phyloP scores from a whole-genome alignment of 2,113 vertebrate genomes.

The Antennarius striatus region DNA sequence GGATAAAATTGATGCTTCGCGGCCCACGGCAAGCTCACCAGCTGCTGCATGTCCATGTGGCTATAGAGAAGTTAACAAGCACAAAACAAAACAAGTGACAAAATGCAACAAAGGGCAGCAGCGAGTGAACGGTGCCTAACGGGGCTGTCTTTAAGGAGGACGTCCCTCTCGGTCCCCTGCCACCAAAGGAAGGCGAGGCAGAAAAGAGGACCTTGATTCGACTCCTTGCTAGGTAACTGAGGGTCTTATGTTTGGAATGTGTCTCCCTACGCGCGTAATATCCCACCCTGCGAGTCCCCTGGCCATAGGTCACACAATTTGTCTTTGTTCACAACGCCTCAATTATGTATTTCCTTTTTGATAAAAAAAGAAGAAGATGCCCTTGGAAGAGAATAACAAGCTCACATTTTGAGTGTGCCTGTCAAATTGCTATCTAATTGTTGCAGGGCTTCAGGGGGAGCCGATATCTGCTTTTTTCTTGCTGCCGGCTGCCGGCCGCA shows the following conservation, averaged over 20 bases:
- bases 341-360: constrained; percentile 72
- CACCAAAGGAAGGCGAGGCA: constrained; percentile 70
- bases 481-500: constrained; percentile 88
- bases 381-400: constrained; percentile 75
- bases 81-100: constrained; percentile 77
- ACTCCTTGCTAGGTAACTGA: constrained; percentile 84
- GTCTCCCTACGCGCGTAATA: constrained; percentile 70
- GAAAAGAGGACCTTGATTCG: constrained; percentile 71
- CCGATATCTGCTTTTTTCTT: constrained; percentile 89
- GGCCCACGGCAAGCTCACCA: constrained; percentile 68
- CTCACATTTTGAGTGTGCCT: constrained; percentile 87
- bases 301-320: constrained; percentile 79
- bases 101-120: constrained; percentile 75
- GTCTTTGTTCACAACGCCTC: constrained; percentile 68
- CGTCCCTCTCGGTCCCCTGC: constrained; percentile 61
- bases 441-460: constrained; percentile 87
- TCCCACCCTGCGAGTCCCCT: constrained; percentile 70
- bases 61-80: constrained; percentile 80
- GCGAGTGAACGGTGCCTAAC: constrained; percentile 62
- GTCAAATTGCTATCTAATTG: constrained; percentile 97
- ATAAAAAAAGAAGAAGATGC: constrained; percentile 43
- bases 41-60: constrained; percentile 74
- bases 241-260: constrained; percentile 85
- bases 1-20: constrained; percentile 74
- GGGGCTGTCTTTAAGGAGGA: constrained; percentile 72